phyloP scores from a whole-genome alignment of 2,888 invertebrate genomes.

The Acleris literana region DNA sequence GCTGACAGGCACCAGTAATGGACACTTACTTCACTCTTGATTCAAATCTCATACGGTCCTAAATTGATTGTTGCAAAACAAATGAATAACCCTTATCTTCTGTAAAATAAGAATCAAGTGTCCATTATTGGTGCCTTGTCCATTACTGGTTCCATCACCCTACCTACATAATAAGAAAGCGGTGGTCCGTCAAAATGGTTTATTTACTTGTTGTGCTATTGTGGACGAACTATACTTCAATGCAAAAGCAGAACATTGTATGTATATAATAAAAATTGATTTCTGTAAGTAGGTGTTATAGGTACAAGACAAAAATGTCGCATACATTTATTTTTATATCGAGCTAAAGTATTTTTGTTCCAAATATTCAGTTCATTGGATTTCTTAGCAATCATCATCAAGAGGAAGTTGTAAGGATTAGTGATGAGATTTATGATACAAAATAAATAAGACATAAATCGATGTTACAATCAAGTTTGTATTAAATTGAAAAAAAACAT shows the following conservation, averaged over 20 bases:
- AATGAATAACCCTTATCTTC: too few species aligned
- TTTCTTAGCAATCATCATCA: slow-evolving; percentile 21
- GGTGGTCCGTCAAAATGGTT: background rate
- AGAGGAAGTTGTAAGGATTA: slow-evolving; percentile 2
- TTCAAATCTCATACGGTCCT: too few species aligned
- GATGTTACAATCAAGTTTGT: too few species aligned
- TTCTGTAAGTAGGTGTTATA: slow-evolving; percentile 44
- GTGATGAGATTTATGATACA: background rate
- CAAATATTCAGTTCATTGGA: slow-evolving; percentile 16
- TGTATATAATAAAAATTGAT: slow-evolving; percentile 46
- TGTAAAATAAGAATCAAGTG: too few species aligned
- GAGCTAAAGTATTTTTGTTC: slow-evolving; percentile 14
- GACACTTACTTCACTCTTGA: too few species aligned
- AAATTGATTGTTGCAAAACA: too few species aligned
- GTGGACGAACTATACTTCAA: slow-evolving; percentile 43
- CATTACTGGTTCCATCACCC: too few species aligned
- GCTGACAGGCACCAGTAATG: too few species aligned
- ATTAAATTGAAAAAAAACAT: too few species aligned
- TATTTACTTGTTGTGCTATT: slow-evolving; percentile 21
- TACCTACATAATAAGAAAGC: too few species aligned
- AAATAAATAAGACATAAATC: background rate
- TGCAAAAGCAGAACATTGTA: slow-evolving; percentile 48
- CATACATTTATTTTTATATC: slow-evolving; percentile 42
- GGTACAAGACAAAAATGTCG: slow-evolving; percentile 41
- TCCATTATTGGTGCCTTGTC: too few species aligned